Base-by-base conservation (phyloP, 2,113 vertebrate species). In the Prionailurus bengalensis region DNA sequence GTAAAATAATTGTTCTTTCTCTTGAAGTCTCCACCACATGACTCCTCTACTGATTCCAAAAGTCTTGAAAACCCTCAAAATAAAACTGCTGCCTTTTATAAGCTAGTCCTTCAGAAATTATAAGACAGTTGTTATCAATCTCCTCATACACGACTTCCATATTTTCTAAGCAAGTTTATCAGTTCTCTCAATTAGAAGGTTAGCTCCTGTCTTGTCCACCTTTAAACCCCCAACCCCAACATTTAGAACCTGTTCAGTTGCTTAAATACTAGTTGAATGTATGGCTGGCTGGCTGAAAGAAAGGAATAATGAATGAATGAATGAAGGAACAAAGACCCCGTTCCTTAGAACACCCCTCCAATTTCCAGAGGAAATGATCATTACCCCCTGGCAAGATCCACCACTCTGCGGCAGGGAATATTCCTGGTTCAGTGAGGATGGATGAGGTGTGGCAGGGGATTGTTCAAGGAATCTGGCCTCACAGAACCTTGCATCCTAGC, bases 1-100 rank as follows among this genome's bases (percentile, higher is more conserved):
- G 23, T 55, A 93, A 97, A 97, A 83, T 53, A 70, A 90, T 76
- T 83, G 1, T 91, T 81, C 27, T 90, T 90, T 45, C 10, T 61
- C 25, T 45, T 74, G 66, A 94, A 86, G 92, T 86, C 15, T 91
- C n/a, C 66, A 61, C 68, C 61, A 45, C 89, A 79, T 42, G 8
- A 86, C 13, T 74, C 21, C 21, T 66, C 7, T 5, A 65, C 19
- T 21, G 2, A 58, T 65, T 87, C 65, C 23, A 78, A 8, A 92
- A 11, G 12, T 25, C 61, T 51, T 91, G 82, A 95, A 87, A 95
- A 12, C 2, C 55, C 36, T 58, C 74, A 95, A 36, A 74, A 89
- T 91, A 96, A 63, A 1, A 63, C 36, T 36, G 7, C 53, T 53
- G 12, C 13, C 12, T 79, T 95, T 45, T 61, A n/a, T 33, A 27